These are phyloP conservation scores for Pterocles burchelli DNA, from an alignment of 2,113 vertebrate species.

Conservation along the genomic window DNA sequence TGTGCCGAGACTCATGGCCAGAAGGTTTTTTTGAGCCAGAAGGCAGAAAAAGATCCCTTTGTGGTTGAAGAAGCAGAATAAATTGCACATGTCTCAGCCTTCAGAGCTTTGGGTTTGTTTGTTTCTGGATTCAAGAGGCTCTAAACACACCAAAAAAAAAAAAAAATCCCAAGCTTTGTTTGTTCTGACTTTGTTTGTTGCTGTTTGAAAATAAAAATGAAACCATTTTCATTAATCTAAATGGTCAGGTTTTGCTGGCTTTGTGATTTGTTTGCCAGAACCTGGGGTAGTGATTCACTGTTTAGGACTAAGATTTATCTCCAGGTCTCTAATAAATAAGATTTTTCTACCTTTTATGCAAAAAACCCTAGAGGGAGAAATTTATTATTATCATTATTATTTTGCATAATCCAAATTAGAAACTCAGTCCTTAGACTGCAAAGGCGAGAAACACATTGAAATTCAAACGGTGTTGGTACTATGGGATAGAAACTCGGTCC, in stretches of 20 bases:
- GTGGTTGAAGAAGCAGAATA: background rate
- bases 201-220: background rate
- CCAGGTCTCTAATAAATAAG: background rate
- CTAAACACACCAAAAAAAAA: background rate
- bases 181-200: background rate
- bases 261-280: background rate
- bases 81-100: background rate
- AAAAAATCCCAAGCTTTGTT: background rate
- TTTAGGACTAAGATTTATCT: background rate
- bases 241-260: background rate
- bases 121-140: background rate
- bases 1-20: background rate
- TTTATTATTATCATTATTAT: background rate
- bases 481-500: background rate
- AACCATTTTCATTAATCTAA: background rate
- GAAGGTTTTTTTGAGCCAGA: background rate
- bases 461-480: background rate
- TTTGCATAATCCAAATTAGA: background rate
- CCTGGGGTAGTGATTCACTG: background rate
- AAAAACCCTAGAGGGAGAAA: background rate
- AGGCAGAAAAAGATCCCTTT: conserved; percentile 23
- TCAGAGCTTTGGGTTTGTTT: background rate
- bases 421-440: background rate
- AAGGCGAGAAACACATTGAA: background rate
- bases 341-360: background rate